These are phyloP conservation scores for Rhinogobio ventralis DNA, from an alignment of 2,797 vertebrate genomes.

Conservation along the genomic window DNA sequence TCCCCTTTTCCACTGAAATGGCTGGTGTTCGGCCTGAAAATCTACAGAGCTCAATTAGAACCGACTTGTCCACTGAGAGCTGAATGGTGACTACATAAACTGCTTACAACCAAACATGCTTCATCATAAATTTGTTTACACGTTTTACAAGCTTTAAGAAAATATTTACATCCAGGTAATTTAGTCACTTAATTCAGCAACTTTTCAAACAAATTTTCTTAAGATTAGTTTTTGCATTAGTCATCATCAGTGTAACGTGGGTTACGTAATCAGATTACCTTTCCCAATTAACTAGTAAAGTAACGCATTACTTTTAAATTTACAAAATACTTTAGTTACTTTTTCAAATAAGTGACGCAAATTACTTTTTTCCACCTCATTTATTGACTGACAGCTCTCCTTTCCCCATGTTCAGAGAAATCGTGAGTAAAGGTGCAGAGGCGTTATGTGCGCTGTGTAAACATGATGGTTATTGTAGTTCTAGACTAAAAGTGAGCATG, in stretches of 20 bases:
- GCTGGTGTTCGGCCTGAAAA: background rate
- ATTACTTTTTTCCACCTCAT: background rate
- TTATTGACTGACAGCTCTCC: background rate
- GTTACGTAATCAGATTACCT: background rate
- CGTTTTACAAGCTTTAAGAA: background rate
- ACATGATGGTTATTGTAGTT: background rate
- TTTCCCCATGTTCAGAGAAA: background rate
- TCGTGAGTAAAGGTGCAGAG: background rate
- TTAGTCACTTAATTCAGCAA: background rate
- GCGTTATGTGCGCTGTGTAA: background rate
- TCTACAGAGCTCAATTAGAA: conserved; percentile 2
- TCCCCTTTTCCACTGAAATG: background rate
- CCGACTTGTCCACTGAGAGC: background rate
- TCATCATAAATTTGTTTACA: background rate
- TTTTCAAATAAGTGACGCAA: background rate
- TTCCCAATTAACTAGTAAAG: background rate
- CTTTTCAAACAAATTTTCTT: too few species aligned
- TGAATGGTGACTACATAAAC: background rate
- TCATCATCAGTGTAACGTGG: background rate
- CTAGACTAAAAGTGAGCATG: too few species aligned
- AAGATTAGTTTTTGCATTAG: background rate
- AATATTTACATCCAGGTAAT: background rate
- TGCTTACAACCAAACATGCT: background rate
- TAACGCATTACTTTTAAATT: too few species aligned
- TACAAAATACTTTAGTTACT: too few species aligned